Conservation (phyloP, 2,113 vertebrate genomes). For the Himantopus leucocephalus region DNA sequence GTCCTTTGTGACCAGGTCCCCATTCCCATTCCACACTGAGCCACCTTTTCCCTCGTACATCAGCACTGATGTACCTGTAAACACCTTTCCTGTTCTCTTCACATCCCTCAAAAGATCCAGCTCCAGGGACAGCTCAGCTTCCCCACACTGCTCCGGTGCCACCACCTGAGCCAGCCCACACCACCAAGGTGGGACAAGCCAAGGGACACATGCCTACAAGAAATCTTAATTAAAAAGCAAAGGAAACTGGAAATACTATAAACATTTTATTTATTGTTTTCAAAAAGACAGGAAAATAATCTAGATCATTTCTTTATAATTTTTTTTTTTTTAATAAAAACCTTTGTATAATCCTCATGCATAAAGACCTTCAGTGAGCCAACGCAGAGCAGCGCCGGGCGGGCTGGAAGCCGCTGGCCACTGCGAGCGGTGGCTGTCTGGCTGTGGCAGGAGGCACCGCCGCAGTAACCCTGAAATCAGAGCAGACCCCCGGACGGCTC, state of each 20-base stretch:
- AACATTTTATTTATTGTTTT: constrained; percentile 77
- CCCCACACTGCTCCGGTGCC: neutral
- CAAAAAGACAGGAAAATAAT: constrained; percentile 82
- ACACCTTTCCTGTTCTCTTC: too few relatives aligned
- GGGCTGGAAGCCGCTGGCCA: too few relatives aligned
- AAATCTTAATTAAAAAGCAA: neutral
- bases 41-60: too few relatives aligned
- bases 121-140: too few relatives aligned
- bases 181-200: neutral
- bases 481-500: neutral
- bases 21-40: fast-evolving
- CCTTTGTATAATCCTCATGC: constrained; percentile 77
- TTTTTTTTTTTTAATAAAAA: constrained; percentile 74
- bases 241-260: constrained; percentile 66
- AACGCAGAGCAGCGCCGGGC: neutral
- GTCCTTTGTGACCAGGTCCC: neutral
- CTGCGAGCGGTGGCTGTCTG: neutral
- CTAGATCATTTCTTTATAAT: constrained; percentile 76
- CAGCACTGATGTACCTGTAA: too few relatives aligned
- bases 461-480: neutral
- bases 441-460: neutral
- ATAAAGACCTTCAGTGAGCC: constrained; percentile 29
- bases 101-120: neutral
- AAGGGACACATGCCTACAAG: fast-evolving
- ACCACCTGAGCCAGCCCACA: fast-evolving